Evolutionary conservation across 2,888 invertebrate species (phyloP), one percentile per base, ranked within the genome.

Genomic region (Lysandra coridon): DNA sequence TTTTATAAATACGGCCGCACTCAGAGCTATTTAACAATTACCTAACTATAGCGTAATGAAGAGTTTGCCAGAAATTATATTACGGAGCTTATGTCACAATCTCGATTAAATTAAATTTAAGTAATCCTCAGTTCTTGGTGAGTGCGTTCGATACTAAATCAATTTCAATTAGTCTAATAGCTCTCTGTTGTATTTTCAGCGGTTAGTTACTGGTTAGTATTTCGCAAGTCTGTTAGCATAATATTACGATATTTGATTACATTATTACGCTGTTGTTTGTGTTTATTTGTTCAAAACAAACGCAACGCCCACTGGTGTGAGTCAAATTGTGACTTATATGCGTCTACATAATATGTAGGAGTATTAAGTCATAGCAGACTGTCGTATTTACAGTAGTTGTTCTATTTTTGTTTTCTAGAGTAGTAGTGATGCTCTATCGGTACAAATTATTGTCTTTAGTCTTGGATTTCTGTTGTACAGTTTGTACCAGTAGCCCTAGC

Each of bases 271-370:
- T 69, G 5, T 69, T 69, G 5, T 69, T 69, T 69, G 69, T 33
- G 69, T 69, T 69, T 69, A 33, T 23, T 17, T 69, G 64, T 64
- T 64, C 69, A 33, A 69, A 69, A 37, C 33, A 69, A 69, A 69
- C 33, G 14, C 17, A 14, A 69, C 69, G 33, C 33, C 69, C 69
- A 69, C 69, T 6, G 17, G 5, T 37, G 5, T 14, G 69, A 69
- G 37, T 69, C 69, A 37, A 33, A 17, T 12, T 69, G 33, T 69
- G 69, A 37, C 33, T 69, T 69, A 33, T 14, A 12, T 10, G 12
- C 14, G 30, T 33, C 4, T 33, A 30, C 4, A 14, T 33, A 10
- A 69, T 5, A 4, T 33, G 33, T 17, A 23, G 14, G 33, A 2
- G 10, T 49, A 49, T 12, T 49, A 44, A 69, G 33, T 64, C n/a